phyloP scores from a whole-genome alignment of 30 jellyfish, hydroid and myxozoan species.

The Hydractinia echinata region DNA sequence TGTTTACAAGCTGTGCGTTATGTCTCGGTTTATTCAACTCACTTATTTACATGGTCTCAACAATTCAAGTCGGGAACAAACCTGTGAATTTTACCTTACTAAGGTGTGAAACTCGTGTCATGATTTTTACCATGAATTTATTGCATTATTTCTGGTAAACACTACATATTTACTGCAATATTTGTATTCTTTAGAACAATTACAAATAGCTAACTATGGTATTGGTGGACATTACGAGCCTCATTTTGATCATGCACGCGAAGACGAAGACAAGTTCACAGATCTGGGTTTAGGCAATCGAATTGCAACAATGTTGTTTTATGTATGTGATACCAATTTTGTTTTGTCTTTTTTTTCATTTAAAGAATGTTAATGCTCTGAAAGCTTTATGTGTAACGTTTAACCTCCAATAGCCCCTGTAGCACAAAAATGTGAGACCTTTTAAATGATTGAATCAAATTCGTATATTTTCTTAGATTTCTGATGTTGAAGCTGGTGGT shows the following conservation, averaged over 20 bases:
- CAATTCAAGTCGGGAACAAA: no score
- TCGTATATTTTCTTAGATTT: slow-evolving; percentile 40
- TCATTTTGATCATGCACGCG: slow-evolving; percentile 93
- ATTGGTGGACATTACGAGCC: slow-evolving; percentile 94
- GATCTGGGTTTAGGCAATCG: slow-evolving; percentile 97
- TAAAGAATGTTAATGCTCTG: no score
- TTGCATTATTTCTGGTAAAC: no score
- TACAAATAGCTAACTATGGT: slow-evolving; percentile 82
- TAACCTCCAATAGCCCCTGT: background rate
- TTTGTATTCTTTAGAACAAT: slow-evolving; percentile 11
- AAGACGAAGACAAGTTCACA: slow-evolving; percentile 75
- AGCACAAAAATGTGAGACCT: background rate
- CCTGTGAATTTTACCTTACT: no score
- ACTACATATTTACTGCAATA: no score
- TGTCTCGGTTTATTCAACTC: no score
- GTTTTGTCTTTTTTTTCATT: no score
- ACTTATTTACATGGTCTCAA: no score
- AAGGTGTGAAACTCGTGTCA: no score
- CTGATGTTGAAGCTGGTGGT: slow-evolving; percentile 97
- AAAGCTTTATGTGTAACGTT: background rate
- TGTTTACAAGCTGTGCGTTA: no score
- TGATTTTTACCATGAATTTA: no score
- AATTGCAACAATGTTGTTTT: slow-evolving; percentile 83
- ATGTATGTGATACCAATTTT: slow-evolving; percentile 47
- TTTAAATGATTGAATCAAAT: background rate